phyloP scores from a whole-genome alignment of 1,140 invertebrate species.

The Caenorhabditis inopinata region DNA sequence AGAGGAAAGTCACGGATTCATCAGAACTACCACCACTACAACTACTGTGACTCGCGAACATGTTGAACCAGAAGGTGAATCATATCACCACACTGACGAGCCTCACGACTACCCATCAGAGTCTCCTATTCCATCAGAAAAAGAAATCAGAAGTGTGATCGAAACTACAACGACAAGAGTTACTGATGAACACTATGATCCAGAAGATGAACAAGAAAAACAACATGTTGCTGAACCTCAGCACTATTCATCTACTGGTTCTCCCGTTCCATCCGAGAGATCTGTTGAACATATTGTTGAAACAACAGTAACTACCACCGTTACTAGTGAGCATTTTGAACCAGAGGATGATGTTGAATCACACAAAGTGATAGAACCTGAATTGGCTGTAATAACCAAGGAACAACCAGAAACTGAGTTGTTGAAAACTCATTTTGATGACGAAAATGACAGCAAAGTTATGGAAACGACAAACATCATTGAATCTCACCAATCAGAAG shows the following conservation, averaged over 20 bases:
- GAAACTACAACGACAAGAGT: not conserved
- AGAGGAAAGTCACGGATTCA: too few relatives aligned
- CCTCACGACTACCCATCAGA: too few relatives aligned
- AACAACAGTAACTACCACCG: not conserved
- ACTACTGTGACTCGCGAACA: not conserved
- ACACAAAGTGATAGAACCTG: too few relatives aligned
- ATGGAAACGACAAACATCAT: too few relatives aligned
- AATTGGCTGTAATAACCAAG: too few relatives aligned
- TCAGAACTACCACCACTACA: not conserved
- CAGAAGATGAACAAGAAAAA: not conserved
- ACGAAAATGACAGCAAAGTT: too few relatives aligned
- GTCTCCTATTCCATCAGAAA: too few relatives aligned
- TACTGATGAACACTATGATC: not conserved
- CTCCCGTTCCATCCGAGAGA: not conserved
- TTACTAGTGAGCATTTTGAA: not conserved
- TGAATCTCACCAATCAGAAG: too few relatives aligned
- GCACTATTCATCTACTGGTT: not conserved
- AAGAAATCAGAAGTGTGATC: not conserved
- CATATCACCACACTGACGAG: not conserved
- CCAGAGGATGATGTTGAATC: conserved; percentile 15
- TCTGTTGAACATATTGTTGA: not conserved
- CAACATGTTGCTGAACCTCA: not conserved
- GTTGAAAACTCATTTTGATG: too few relatives aligned
- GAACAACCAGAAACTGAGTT: too few relatives aligned
- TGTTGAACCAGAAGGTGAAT: not conserved